A percentile compares a stretch with the other conserved stretches of the same genome.
phyloP scores from a whole-genome alignment of 2,113 vertebrate species.

The Drymodes brunneopygia region DNA sequence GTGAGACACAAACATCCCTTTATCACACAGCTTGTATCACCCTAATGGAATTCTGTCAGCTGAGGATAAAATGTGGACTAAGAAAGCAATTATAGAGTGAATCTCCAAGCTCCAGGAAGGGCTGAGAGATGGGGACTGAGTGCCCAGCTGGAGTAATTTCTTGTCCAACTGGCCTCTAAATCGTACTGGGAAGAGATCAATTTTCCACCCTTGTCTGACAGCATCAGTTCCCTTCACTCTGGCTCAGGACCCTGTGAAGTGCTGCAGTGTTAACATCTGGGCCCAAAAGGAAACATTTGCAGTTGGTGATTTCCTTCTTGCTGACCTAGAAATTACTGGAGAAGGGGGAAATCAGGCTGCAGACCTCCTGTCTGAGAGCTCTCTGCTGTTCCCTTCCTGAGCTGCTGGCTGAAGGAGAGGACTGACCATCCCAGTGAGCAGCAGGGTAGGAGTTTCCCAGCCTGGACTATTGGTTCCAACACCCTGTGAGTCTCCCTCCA shows the following conservation, averaged over 20 bases:
- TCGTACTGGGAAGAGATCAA: constrained; percentile 15
- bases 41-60: constrained; percentile 58
- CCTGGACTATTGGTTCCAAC: not conserved
- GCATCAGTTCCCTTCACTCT: not conserved
- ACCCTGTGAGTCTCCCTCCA: not conserved
- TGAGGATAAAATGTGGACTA: constrained; percentile 51
- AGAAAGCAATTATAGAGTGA: constrained; percentile 47
- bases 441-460: not conserved
- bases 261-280: not conserved
- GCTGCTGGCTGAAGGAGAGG: not conserved
- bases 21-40: constrained; percentile 58
- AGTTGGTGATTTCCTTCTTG: not conserved
- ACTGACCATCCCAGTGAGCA: not conserved
- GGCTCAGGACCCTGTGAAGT: not conserved
- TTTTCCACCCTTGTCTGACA: constrained; percentile 24
- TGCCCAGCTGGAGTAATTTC: constrained; percentile 33
- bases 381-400: not conserved
- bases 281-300: not conserved
- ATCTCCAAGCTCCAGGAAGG: constrained; percentile 20
- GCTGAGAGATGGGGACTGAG: not conserved
- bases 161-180: constrained; percentile 27
- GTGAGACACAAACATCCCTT: constrained; percentile 63
- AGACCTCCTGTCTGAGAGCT: not conserved
- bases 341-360: not conserved
- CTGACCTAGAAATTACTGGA: not conserved